Percentiles rank a stretch among this genome's conserved stretches.
These are phyloP conservation scores for Onthophagus taurus DNA, from an alignment of 1,140 invertebrate genomes.

Conservation along the genomic window DNA sequence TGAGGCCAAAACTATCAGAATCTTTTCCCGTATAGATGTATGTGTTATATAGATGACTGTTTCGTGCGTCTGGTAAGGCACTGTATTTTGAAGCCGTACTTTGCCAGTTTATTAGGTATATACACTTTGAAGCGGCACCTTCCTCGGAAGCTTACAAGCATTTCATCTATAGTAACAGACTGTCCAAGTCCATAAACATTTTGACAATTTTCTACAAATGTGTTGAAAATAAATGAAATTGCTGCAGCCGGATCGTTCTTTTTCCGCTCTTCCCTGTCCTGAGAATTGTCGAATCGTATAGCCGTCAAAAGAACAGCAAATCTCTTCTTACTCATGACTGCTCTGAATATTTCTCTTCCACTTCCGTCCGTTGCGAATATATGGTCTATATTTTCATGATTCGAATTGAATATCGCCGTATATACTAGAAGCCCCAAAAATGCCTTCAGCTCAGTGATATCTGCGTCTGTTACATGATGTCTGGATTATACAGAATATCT, in stretches of 20 bases:
- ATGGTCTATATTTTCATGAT: conserved; percentile 19
- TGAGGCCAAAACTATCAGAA: conserved; percentile 22
- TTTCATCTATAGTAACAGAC: conserved; percentile 11
- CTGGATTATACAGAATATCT: no score
- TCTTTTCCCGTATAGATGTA: conserved; percentile 34
- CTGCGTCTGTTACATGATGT: neutral
- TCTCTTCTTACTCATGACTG: conserved; percentile 10
- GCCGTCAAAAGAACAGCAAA: conserved; percentile 9
- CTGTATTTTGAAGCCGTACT: conserved; percentile 39
- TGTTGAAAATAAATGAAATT: conserved; percentile 9
- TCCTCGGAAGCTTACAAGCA: conserved; percentile 12
- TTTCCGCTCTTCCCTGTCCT: conserved; percentile 7
- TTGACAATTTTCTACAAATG: conserved; percentile 9
- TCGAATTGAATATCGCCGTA: conserved; percentile 21
- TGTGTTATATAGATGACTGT: conserved; percentile 20
- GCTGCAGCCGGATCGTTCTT: conserved; percentile 11
- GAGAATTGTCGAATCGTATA: conserved; percentile 5
- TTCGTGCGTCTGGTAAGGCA: neutral
- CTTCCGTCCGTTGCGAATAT: conserved; percentile 25
- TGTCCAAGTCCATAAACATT: conserved; percentile 7
- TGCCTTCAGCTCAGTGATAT: conserved; percentile 6
- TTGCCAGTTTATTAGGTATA: conserved; percentile 14
- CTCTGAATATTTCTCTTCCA: conserved; percentile 10
- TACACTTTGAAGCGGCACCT: conserved; percentile 15
- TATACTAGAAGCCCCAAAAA: conserved; percentile 10